Percentiles rank a stretch among this genome's conserved stretches.
phyloP scores from a whole-genome alignment of 2,797 vertebrate species.

The Squalus acanthias region DNA sequence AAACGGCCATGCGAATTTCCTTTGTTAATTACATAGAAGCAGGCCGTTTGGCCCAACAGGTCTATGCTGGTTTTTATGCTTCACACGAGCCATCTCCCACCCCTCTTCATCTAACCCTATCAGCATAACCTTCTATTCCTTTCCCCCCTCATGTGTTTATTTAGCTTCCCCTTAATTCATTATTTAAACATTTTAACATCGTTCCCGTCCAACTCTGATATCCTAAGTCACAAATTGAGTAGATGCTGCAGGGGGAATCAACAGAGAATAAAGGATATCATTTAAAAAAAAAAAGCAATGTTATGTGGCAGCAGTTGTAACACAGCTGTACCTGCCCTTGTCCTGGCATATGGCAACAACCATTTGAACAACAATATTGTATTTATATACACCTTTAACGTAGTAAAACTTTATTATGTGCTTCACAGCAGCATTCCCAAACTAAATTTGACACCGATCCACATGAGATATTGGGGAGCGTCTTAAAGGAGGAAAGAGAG shows the following conservation, averaged over 20 bases:
- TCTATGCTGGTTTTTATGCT: neutral
- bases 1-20: neutral
- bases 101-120: neutral
- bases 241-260: neutral
- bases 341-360: neutral
- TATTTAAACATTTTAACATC: neutral
- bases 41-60: neutral
- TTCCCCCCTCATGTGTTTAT: neutral
- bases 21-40: neutral
- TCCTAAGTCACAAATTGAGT: neutral
- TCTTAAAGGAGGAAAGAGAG: too few species aligned
- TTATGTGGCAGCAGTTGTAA: neutral
- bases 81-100: neutral
- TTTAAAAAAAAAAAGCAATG: neutral
- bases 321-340: neutral
- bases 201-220: neutral
- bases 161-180: neutral
- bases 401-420: too few species aligned
- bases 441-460: too few species aligned
- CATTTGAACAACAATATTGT: neutral
- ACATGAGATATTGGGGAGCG: too few species aligned
- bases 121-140: neutral
- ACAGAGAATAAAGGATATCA: neutral
- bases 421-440: too few species aligned
- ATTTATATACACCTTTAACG: neutral